Conservation (phyloP, 64 coral and sea anemone species). For the Anthopleura sola region DNA sequence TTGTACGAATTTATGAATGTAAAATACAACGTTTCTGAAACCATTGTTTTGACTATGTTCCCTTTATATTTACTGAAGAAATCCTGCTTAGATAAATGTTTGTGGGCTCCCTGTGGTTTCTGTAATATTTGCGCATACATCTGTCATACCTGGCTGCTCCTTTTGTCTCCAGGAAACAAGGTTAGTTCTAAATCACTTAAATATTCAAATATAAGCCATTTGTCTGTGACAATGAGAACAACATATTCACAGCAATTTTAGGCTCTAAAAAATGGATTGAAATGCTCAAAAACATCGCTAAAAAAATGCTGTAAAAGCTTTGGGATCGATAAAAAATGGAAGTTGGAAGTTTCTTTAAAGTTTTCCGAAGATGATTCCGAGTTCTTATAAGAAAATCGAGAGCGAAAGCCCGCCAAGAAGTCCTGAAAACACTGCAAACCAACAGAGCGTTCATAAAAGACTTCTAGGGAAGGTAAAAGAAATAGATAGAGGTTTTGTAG, state of each 20-base stretch:
- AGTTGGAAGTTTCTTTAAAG: background rate
- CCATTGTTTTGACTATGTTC: too few species aligned
- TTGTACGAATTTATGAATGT: too few species aligned
- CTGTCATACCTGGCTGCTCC: conserved; percentile 5
- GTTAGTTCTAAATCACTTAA: background rate
- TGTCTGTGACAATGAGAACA: background rate
- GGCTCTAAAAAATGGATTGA: background rate
- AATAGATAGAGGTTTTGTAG: conserved; percentile 59
- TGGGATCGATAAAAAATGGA: background rate
- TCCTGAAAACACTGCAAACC: background rate
- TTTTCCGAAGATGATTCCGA: conserved; percentile 52
- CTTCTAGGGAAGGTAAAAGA: conserved; percentile 33
- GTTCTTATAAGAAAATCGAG: conserved; percentile 69
- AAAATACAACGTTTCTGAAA: too few species aligned
- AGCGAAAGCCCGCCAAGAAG: conserved; percentile 44
- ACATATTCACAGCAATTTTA: background rate
- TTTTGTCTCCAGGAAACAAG: conserved; percentile 1
- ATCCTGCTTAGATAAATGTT: background rate
- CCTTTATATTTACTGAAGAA: too few species aligned
- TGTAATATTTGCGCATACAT: conserved; percentile 7
- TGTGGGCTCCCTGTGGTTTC: background rate
- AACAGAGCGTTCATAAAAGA: conserved; percentile 29
- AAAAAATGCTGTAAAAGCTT: background rate
- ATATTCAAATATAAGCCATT: conserved; percentile 12
- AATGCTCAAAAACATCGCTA: background rate